Conservation (phyloP, 2,797 vertebrate species). For the Manis crassicaudata region DNA sequence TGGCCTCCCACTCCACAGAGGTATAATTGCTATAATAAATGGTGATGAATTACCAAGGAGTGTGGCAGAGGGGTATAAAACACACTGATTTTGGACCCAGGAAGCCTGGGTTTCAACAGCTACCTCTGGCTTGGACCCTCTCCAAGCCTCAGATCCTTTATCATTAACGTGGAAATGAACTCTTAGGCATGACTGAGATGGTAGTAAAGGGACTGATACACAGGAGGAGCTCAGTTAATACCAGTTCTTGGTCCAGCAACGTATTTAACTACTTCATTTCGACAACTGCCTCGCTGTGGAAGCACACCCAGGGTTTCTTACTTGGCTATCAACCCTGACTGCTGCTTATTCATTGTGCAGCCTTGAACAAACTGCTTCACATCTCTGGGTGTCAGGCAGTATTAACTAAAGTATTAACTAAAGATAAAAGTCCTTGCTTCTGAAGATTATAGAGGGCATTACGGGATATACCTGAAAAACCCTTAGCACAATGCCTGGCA, state of each 20-base stretch:
- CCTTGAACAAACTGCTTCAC: background rate
- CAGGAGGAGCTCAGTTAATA: background rate
- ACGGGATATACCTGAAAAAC: background rate
- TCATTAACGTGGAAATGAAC: background rate
- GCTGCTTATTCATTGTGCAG: background rate
- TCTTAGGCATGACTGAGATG: background rate
- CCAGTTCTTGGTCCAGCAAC: background rate
- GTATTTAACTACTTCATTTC: background rate
- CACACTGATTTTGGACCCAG: background rate
- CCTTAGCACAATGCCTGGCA: background rate
- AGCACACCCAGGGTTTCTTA: background rate
- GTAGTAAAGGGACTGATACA: background rate
- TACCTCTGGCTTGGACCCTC: background rate
- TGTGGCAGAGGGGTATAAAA: background rate
- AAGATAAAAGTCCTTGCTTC: constrained; percentile 2
- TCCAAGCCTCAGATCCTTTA: constrained; percentile 23
- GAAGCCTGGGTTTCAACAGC: background rate
- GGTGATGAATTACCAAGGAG: background rate
- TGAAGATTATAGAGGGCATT: background rate
- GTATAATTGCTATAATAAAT: background rate
- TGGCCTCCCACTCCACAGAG: background rate
- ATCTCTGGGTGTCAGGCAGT: background rate
- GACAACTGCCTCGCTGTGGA: background rate
- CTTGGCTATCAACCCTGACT: background rate
- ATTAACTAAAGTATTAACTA: background rate